phyloP scores from a whole-genome alignment of 1,140 invertebrate species.

The Streblospio benedicti region DNA sequence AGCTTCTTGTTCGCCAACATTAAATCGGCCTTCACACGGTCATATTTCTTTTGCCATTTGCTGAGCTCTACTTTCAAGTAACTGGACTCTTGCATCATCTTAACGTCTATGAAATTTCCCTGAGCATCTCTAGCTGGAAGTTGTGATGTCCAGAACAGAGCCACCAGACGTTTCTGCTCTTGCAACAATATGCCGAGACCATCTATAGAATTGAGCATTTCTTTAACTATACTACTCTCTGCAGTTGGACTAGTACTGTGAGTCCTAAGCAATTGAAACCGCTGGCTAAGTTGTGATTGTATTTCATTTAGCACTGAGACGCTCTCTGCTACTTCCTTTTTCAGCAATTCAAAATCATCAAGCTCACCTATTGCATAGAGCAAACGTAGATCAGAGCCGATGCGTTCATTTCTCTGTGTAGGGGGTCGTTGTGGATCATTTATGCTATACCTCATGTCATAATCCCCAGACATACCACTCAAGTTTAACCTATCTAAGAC shows the following conservation, averaged over 20 bases:
- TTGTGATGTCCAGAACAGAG: slow-evolving; percentile 1
- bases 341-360: slow-evolving; percentile 35
- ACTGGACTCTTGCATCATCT: not conserved
- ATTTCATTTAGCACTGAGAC: slow-evolving; percentile 25
- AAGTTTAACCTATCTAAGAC: too few relatives aligned
- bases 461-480: too few relatives aligned
- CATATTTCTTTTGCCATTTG: too few relatives aligned
- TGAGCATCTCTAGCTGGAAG: not conserved
- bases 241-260: not conserved
- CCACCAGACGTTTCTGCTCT: slow-evolving; percentile 5
- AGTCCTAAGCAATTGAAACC: slow-evolving; percentile 22
- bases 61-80: too few relatives aligned
- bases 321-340: slow-evolving; percentile 28
- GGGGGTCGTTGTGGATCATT: not conserved
- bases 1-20: too few relatives aligned
- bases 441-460: slow-evolving; percentile 1
- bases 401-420: not conserved
- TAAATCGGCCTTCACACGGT: too few relatives aligned
- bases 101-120: not conserved
- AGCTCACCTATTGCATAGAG: slow-evolving; percentile 36
- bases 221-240: not conserved
- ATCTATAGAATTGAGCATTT: not conserved
- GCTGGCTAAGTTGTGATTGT: slow-evolving; percentile 28
- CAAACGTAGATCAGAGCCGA: slow-evolving; percentile 29
- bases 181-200: not conserved